Evolutionary conservation across 2,113 vertebrate genomes (phyloP), one percentile per base, ranked within the genome.

Genomic region (Gopherus flavomarginatus): DNA sequence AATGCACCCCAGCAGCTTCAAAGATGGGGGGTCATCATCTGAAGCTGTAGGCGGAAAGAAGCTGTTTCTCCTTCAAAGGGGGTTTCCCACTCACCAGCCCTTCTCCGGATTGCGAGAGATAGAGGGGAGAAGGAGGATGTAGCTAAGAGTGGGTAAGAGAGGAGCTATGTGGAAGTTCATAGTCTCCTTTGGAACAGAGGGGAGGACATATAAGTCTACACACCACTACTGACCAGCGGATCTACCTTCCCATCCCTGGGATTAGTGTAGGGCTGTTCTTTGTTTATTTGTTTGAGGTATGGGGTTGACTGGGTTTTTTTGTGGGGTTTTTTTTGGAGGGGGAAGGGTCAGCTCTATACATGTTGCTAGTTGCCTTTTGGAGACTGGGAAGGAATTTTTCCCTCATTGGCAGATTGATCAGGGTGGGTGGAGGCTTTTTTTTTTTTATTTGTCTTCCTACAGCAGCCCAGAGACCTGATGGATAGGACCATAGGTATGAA

Each of bases 311-410:
- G 17, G 31, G 35, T 19, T 35, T 31, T 6, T 19, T 59, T 27
- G 26, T 27, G 4, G 4, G 10, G 3, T 59, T 59, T 11, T 4
- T 69, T 19, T n/a, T 19, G 1, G 7, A 14, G 2, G 14, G 35
- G 17, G 8, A 10, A 11, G 10, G 14, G 8, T 69, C n/a, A 38
- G 65, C 17, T 21, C 4, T 38, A 21, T 38, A 38, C 35, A n/a
- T 69, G 35, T 13, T 69, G n/a, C 8, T 72, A 72, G 65, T 69
- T 65, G 29, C 62, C 35, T 69, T 69, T 21, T 38, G 17, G n/a
- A 72, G 5, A 72, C 17, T 21, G 35, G 35, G 4, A 38, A 17
- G 65, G 8, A n/a, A 21, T 72, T 72, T 72, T 72, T 38, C 65
- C 31, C 65, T 72, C 35, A 72, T 38, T 72, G 4, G 21, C 35